Conservation (phyloP, 2,113 vertebrate genomes). For the Pavo muticus region DNA sequence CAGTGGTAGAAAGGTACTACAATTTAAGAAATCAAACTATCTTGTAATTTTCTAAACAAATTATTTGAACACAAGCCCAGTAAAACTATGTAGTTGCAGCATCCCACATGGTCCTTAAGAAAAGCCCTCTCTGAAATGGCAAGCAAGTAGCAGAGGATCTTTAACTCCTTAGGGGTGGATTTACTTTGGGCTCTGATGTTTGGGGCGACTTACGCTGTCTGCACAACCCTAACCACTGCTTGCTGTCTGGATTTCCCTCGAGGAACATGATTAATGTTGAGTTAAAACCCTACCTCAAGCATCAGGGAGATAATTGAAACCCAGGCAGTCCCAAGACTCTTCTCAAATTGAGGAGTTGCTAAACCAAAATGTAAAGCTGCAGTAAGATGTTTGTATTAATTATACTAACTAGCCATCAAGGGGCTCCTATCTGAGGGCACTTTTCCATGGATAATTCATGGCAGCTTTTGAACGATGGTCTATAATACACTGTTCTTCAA, state of each 20-base stretch:
- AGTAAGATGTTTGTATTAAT: conserved; percentile 52
- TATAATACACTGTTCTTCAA: conserved; percentile 2
- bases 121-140: not conserved
- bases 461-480: conserved; percentile 30
- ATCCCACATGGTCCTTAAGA: not conserved
- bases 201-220: not conserved
- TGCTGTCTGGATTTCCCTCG: not conserved
- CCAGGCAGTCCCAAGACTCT: conserved; percentile 62
- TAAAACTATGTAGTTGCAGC: not conserved
- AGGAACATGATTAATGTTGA: conserved; percentile 48
- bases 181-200: not conserved
- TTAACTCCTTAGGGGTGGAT: not conserved
- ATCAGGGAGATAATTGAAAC: conserved; percentile 66
- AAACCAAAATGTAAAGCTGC: conserved; percentile 60
- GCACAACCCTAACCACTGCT: not conserved
- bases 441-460: conserved; percentile 59
- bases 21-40: not conserved
- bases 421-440: conserved; percentile 43
- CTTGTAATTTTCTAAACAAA: not conserved
- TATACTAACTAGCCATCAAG: conserved; percentile 60
- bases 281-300: conserved; percentile 51
- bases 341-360: conserved; percentile 44
- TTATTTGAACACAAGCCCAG: not conserved
- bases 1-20: not conserved
- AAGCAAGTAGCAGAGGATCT: not conserved